phyloP scores from a whole-genome alignment of 2,113 vertebrate species.

The Gavia stellata region DNA sequence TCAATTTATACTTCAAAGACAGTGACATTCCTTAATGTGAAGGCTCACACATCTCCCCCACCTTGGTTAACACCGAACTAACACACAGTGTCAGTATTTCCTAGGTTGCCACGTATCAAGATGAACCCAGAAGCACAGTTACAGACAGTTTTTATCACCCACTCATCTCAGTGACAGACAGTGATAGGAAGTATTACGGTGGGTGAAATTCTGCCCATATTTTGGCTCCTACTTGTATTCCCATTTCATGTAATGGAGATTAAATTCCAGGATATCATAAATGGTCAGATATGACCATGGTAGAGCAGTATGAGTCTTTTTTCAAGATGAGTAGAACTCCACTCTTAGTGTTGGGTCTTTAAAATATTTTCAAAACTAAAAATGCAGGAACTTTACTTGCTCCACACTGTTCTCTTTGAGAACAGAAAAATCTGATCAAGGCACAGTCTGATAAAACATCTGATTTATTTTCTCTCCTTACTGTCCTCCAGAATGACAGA shows the following conservation, averaged over 20 bases:
- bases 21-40: neutral
- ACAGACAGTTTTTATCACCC: neutral
- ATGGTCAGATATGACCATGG: neutral
- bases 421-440: neutral
- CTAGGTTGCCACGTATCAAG: rapidly evolving
- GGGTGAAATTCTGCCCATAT: neutral
- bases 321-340: neutral
- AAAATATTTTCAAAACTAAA: neutral
- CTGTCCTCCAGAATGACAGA: neutral
- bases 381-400: neutral
- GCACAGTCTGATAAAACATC: constrained; percentile 5
- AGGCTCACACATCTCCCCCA: neutral
- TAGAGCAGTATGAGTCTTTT: neutral
- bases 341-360: neutral
- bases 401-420: neutral
- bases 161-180: neutral
- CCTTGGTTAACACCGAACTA: neutral
- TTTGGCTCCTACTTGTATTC: neutral
- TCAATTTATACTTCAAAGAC: neutral
- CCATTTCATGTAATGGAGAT: neutral
- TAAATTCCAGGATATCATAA: neutral
- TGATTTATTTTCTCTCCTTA: neutral
- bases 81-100: neutral
- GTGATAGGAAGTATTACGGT: neutral
- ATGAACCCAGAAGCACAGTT: neutral